phyloP scores from a whole-genome alignment of 1,140 invertebrate species.

The Manduca sexta region DNA sequence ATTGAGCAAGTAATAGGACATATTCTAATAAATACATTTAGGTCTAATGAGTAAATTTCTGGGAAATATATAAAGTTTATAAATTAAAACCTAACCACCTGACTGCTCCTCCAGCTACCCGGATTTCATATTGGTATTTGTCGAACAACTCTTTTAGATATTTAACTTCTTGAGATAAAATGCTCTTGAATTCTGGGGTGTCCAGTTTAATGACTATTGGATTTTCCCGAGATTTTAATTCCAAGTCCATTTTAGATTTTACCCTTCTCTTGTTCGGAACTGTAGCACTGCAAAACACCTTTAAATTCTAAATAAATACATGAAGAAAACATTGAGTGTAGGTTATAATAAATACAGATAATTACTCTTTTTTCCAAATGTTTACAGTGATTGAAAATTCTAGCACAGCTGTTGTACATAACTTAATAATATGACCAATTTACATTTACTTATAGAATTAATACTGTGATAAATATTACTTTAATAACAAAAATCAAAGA shows the following conservation, averaged over 20 bases:
- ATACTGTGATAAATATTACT: no score
- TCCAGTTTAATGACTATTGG: slow-evolving; percentile 82
- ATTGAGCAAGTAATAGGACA: no score
- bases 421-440: not conserved
- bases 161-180: slow-evolving; percentile 88
- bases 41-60: not conserved
- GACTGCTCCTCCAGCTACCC: slow-evolving; percentile 96
- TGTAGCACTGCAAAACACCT: slow-evolving; percentile 27
- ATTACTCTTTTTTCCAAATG: slow-evolving; percentile 16
- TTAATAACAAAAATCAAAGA: no score
- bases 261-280: slow-evolving; percentile 17
- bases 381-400: slow-evolving; percentile 8
- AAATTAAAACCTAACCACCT: slow-evolving; percentile 64
- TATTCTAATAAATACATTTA: no score
- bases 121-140: slow-evolving; percentile 88
- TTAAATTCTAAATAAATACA: slow-evolving; percentile 2
- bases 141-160: slow-evolving; percentile 83
- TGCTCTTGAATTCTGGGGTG: slow-evolving; percentile 81
- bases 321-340: not conserved
- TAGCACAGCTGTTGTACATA: slow-evolving; percentile 14
- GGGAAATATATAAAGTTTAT: not conserved
- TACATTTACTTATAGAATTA: no score
- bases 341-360: not conserved
- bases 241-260: slow-evolving; percentile 53
- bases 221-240: slow-evolving; percentile 73